A percentile compares a stretch with the other conserved stretches of the same genome.
Evolutionary conservation across 1,140 invertebrate species (phyloP).

Genomic region (Teleopsis dalmanni): DNA sequence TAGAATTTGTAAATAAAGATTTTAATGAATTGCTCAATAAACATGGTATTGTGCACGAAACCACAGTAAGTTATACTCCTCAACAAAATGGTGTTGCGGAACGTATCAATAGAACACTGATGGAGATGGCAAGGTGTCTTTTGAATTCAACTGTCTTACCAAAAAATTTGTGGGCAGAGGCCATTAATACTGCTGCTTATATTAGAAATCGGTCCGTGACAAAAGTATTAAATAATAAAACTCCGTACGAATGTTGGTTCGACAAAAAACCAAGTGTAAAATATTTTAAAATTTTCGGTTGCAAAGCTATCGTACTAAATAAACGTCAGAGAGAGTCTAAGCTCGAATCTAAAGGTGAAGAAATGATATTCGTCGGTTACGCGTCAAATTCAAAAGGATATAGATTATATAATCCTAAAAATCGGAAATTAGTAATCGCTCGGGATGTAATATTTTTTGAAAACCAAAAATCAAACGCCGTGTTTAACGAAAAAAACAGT

Average conservation of each 20-base stretch:
- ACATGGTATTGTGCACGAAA: conserved; percentile 21
- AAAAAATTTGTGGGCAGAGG: conserved; percentile 42
- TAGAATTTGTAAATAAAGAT: conserved; percentile 7
- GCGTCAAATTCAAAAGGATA: conserved; percentile 22
- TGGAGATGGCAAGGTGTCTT: conserved; percentile 36
- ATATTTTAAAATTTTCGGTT: conserved; percentile 27
- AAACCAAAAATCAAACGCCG: background rate
- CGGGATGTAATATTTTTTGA: conserved; percentile 11
- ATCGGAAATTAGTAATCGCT: conserved; percentile 20
- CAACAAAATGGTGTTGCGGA: conserved; percentile 28
- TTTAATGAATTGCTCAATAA: conserved; percentile 9
- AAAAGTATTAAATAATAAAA: conserved; percentile 20
- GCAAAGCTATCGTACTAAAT: conserved; percentile 19
- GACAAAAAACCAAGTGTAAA: conserved; percentile 21
- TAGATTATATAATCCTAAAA: conserved; percentile 24
- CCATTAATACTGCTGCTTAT: conserved; percentile 37
- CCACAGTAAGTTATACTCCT: conserved; percentile 25
- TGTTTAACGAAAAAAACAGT: background rate
- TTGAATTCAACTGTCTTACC: conserved; percentile 29
- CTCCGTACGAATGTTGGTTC: conserved; percentile 32
- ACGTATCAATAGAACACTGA: conserved; percentile 36
- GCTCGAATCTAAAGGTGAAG: conserved; percentile 15
- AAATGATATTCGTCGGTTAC: conserved; percentile 23
- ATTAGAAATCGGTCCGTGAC: conserved; percentile 37
- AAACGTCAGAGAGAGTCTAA: conserved; percentile 20